phyloP scores from a whole-genome alignment of 1,140 invertebrate species.

The Orussus abietinus region DNA sequence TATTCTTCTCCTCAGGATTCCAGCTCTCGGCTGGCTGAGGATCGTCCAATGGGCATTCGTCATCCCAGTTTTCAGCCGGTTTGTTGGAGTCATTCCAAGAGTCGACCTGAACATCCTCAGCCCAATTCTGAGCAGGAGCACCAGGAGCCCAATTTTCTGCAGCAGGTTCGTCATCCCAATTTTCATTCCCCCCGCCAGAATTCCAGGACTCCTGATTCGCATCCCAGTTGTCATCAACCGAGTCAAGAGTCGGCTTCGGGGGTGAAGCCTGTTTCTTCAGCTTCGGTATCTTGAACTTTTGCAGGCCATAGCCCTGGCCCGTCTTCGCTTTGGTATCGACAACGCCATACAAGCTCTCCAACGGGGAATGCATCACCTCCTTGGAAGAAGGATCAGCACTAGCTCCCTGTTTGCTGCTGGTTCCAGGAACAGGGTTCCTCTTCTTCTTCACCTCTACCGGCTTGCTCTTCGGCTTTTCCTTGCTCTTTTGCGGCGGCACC shows the following conservation, averaged over 20 bases:
- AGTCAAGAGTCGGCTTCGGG: not conserved
- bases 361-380: slow-evolving; percentile 46
- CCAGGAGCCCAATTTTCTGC: too few species aligned
- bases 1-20: slow-evolving; percentile 7
- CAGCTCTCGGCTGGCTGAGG: slow-evolving; percentile 5
- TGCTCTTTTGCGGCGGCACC: slow-evolving; percentile 5
- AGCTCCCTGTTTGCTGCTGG: slow-evolving; percentile 18
- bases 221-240: slow-evolving; percentile 12
- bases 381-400: slow-evolving; percentile 43
- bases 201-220: not conserved
- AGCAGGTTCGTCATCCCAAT: not conserved
- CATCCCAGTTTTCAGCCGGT: slow-evolving; percentile 17
- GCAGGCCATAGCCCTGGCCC: slow-evolving; percentile 56
- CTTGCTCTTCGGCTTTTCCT: slow-evolving; percentile 23
- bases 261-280: slow-evolving; percentile 45
- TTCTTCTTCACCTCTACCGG: slow-evolving; percentile 3
- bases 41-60: slow-evolving; percentile 16
- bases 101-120: too few species aligned
- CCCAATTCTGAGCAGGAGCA: too few species aligned
- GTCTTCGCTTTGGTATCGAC: slow-evolving; percentile 44
- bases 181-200: not conserved
- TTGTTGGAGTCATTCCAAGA: not conserved
- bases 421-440: slow-evolving; percentile 3
- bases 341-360: slow-evolving; percentile 59
- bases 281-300: slow-evolving; percentile 65